Base-by-base conservation (phyloP, 2,888 invertebrate species). In the Cryptocheilus praepositus region DNA sequence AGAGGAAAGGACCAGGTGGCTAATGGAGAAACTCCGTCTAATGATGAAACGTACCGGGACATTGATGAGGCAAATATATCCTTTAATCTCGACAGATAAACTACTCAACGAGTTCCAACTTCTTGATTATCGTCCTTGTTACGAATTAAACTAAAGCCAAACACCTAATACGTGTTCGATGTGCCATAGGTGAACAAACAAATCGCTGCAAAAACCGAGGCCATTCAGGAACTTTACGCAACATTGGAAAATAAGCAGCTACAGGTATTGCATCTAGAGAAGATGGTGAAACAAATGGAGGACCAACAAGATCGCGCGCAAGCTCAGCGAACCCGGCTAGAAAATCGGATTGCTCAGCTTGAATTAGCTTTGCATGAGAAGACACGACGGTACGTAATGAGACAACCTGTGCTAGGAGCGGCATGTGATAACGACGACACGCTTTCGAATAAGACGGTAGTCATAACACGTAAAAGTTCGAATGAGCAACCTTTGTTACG, bases 251-350 rank as follows among this genome's bases (percentile, higher is more conserved):
- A 87, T 72, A 92, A 92, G 73, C 91, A 91, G 81, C 89, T 90
- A 78, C 91, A 92, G 80, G 90, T 92, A 44, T 90, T 90, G 77
- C 89, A 90, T 60, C 79, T 92, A 62, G 92, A 92, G 77, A 91
- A 91, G 81, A 89, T 91, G 45, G 91, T 92, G 59, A 84, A 91
- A 57, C 90, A 91, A 51, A 83, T 92, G 78, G 92, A 91, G 74
- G 91, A 91, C 69, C 92, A 92, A 73, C 91, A 92, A 77, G 86
- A 90, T 45, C 89, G 91, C 15, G 90, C 91, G 5, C 92, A 92
- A 78, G 91, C 90, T 71, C 92, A 92, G 80, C 90, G 92, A 3
- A 92, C 91, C 44, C 89, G 92, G 0, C 89, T 91, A 67, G 92
- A 92, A 79, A 90, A 90, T 76, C 91, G 91, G 66, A 92, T 92